These are phyloP conservation scores for Bolinopsis microptera DNA, from an alignment of 37 sponge, comb jelly and placozoan genomes.

Conservation along the genomic window DNA sequence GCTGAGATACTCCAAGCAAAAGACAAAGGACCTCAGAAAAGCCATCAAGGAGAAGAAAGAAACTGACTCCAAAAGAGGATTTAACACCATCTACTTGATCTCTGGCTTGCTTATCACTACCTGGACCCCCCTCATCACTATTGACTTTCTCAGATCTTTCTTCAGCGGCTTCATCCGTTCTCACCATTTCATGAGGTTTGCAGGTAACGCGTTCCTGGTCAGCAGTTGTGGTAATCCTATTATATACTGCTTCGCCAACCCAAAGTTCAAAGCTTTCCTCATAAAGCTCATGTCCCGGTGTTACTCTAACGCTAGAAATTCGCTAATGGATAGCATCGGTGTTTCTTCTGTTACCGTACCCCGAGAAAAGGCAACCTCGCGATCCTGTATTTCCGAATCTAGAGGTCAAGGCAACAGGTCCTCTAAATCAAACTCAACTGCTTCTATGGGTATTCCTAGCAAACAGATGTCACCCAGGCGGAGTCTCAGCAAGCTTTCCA, in stretches of 20 bases:
- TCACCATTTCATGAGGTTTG: not conserved
- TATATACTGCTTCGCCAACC: conserved; percentile 21
- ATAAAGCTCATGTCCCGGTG: not conserved
- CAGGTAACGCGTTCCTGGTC: not conserved
- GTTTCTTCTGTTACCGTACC: not conserved
- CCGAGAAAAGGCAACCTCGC: not conserved
- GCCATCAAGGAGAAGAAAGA: not conserved
- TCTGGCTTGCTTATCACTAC: not conserved
- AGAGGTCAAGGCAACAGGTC: not conserved
- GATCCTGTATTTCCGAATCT: not conserved
- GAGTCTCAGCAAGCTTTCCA: not conserved
- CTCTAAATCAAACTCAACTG: not conserved
- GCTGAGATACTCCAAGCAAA: conserved; percentile 13
- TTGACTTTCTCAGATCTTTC: conserved; percentile 5
- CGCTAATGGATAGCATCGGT: not conserved
- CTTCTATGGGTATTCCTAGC: not conserved
- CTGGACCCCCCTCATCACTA: conserved; percentile 12
- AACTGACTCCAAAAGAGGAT: not conserved
- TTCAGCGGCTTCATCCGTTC: not conserved
- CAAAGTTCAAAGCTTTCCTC: conserved; percentile 1
- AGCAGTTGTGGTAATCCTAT: conserved; percentile 34
- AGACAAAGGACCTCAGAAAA: conserved; percentile 4
- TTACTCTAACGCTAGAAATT: not conserved
- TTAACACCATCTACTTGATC: conserved; percentile 19
- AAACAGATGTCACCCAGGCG: not conserved